phyloP scores from a whole-genome alignment of 2,797 vertebrate genomes.

The Philypnodon macrostomus region DNA sequence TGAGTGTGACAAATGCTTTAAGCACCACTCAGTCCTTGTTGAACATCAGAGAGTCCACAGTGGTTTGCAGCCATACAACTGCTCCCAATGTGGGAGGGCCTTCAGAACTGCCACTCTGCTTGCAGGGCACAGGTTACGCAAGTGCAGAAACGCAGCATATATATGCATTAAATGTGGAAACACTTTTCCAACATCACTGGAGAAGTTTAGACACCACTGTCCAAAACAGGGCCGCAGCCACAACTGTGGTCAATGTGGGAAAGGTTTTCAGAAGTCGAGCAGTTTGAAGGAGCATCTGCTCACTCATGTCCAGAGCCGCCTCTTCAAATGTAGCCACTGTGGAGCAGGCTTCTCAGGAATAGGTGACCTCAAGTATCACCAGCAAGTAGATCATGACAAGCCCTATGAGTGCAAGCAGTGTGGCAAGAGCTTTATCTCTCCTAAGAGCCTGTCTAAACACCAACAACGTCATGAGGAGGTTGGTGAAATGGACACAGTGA shows the following conservation, averaged over 20 bases:
- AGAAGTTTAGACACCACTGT: conserved; percentile 74
- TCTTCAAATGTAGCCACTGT: conserved; percentile 75
- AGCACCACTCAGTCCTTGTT: conserved; percentile 68
- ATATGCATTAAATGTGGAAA: conserved; percentile 75
- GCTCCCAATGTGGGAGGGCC: conserved; percentile 70
- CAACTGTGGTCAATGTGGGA: conserved; percentile 63
- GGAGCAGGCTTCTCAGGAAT: conserved; percentile 70
- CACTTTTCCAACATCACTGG: conserved; percentile 70
- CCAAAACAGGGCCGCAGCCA: conserved; percentile 62
- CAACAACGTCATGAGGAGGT: conserved; percentile 66
- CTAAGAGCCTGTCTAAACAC: conserved; percentile 69
- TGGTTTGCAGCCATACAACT: conserved; percentile 70
- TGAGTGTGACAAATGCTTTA: conserved; percentile 68
- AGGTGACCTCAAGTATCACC: conserved; percentile 73
- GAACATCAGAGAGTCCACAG: conserved; percentile 72
- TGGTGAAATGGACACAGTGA: conserved; percentile 37
- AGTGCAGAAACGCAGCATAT: conserved; percentile 73
- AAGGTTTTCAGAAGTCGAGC: conserved; percentile 68
- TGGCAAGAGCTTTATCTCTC: conserved; percentile 72
- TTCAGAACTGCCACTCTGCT: conserved; percentile 73
- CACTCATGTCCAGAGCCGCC: conserved; percentile 66
- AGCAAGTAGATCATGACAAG: conserved; percentile 73
- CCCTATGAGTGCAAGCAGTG: conserved; percentile 71
- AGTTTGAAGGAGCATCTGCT: conserved; percentile 70
- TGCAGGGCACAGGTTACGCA: conserved; percentile 69